Conservation (phyloP, 2,113 vertebrate species). For the Oxyura jamaicensis region DNA sequence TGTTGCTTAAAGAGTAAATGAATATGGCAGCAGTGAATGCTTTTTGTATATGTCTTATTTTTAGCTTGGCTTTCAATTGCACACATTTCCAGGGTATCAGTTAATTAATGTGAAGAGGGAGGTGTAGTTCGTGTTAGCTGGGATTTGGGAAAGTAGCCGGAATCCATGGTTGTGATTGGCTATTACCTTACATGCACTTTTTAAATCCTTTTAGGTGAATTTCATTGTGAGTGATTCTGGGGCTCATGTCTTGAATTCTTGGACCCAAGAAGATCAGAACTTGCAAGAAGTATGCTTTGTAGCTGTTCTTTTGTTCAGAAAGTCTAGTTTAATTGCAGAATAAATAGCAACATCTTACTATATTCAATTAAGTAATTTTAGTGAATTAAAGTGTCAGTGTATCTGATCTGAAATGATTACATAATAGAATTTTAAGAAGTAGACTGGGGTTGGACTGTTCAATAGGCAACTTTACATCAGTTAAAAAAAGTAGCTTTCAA, state of each 20-base stretch:
- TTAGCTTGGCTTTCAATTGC: not conserved
- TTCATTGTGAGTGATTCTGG: slow-evolving; percentile 98
- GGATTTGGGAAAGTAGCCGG: not conserved
- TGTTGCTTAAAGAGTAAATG: not conserved
- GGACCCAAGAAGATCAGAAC: slow-evolving; percentile 95
- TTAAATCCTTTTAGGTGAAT: slow-evolving; percentile 83
- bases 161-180: not conserved
- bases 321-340: not conserved
- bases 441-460: not conserved
- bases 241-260: slow-evolving; percentile 94
- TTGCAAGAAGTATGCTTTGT: slow-evolving; percentile 88
- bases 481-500: not conserved
- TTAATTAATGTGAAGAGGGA: not conserved
- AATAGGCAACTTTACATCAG: not conserved
- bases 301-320: not conserved
- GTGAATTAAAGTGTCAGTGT: not conserved
- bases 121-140: not conserved
- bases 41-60: not conserved
- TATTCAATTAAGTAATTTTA: not conserved
- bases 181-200: not conserved
- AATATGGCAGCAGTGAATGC: not conserved
- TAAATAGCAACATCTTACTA: not conserved
- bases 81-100: rapidly evolving
- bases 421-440: not conserved
- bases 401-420: not conserved